Percentiles rank a stretch among this genome's conserved stretches.
Conservation (phyloP, 2,113 vertebrate species). For the Epinephelus lanceolatus region DNA sequence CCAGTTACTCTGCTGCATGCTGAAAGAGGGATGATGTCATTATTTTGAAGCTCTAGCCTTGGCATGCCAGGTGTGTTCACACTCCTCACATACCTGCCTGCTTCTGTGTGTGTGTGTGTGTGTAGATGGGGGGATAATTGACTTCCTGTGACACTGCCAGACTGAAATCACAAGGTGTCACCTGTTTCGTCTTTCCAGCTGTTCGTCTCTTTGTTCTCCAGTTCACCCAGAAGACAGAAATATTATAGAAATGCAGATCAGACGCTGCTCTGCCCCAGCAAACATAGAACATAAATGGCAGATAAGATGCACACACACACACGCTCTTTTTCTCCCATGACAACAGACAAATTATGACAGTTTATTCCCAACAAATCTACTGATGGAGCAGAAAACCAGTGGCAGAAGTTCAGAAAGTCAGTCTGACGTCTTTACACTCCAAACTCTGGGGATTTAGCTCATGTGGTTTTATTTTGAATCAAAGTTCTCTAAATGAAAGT, state of each 20-base stretch:
- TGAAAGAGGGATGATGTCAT: background rate
- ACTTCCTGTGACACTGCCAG: conserved; percentile 4
- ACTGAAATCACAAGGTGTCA: background rate
- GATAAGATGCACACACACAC: background rate
- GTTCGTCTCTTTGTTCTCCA: background rate
- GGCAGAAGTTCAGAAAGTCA: too few species aligned
- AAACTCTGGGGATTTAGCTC: background rate
- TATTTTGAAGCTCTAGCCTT: background rate
- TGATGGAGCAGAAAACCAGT: too few species aligned
- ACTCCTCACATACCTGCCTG: conserved; percentile 17
- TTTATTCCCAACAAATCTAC: too few species aligned
- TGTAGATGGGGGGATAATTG: background rate
- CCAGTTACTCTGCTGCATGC: background rate
- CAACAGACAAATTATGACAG: too few species aligned
- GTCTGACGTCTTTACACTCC: too few species aligned
- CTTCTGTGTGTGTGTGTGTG: conserved; percentile 16
- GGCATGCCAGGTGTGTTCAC: conserved; percentile 12
- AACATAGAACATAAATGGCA: background rate
- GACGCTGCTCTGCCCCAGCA: background rate
- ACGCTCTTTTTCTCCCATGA: too few species aligned
- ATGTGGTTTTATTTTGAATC: background rate
- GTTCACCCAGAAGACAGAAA: background rate
- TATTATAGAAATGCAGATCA: background rate
- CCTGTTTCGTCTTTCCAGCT: conserved; percentile 14
- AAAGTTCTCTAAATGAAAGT: background rate